These are phyloP conservation scores for Drosophila paranaensis DNA, from an alignment of 2,888 invertebrate genomes.

Conservation along the genomic window DNA sequence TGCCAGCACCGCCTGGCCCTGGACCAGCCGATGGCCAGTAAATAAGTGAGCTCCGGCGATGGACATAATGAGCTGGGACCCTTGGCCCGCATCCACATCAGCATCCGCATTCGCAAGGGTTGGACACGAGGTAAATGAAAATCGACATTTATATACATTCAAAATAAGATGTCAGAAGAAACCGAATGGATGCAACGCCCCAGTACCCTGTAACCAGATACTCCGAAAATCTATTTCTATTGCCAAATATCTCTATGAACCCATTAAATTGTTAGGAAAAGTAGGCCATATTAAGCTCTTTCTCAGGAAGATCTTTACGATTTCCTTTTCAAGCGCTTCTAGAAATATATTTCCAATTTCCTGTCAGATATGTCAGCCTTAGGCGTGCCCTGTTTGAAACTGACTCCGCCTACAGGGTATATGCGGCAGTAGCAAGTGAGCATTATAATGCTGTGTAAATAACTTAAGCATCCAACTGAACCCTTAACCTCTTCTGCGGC, in stretches of 20 bases:
- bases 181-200: neutral
- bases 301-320: too few relatives aligned
- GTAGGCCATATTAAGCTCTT: neutral
- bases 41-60: constrained; percentile 51
- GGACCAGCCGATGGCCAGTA: constrained; percentile 49
- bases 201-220: neutral
- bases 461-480: constrained; percentile 22
- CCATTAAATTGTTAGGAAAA: neutral
- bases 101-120: constrained; percentile 52
- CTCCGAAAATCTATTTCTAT: neutral
- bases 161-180: constrained; percentile 41
- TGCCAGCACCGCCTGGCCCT: constrained; percentile 3
- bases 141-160: constrained; percentile 82
- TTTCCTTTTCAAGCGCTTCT: too few relatives aligned
- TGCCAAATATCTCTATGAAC: neutral
- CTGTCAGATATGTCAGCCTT: neutral
- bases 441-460: constrained; percentile 28
- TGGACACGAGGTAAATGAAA: constrained; percentile 73
- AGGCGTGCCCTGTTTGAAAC: neutral
- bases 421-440: neutral
- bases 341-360: neutral
- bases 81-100: constrained; percentile 5
- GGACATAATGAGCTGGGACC: constrained; percentile 53
- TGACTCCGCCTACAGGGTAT: constrained; percentile 12
- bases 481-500: neutral